Base-by-base conservation (phyloP, 2,797 vertebrate genomes). In the Enoplosus armatus region DNA sequence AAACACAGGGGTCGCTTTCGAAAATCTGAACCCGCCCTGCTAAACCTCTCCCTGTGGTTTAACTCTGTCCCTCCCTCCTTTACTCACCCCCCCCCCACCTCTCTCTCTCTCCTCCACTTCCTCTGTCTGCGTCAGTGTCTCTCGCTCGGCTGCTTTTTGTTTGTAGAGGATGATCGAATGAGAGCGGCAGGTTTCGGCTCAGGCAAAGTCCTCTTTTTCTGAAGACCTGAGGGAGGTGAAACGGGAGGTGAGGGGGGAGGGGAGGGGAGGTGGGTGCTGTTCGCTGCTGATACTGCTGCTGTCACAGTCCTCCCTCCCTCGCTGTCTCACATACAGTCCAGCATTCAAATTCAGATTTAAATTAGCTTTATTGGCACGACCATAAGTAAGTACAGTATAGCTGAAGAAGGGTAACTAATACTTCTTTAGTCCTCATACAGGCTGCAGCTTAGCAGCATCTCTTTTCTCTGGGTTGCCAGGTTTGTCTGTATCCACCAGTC, bases 271-370 rank as follows among this genome's bases (percentile, higher is more conserved):
- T 6, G 48, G 79, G 64, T 83, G 81, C 90, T 85, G 86, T 48
- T 65, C 16, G 10, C 71, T 8, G 71, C 82, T 84, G 85, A 88
- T 82, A 85, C 77, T 84, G 72, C 83, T 58, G 73, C 85, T 79
- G 85, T 87, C 87, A 85, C 72, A 53, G 53, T 24, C 63, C 51
- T 29, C 9, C 29, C 55, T 6, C 3, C 18, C 35, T 39, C 39
- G 8, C 62, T 39, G 67, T 80, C 79, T 56, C 60, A 61, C 61
- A 45, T 15, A 48, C 70, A 74, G 59, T 48, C 62, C 60, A 55
- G 67, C 54, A 75, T 74, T 84, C 72, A 60, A 67, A 83, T 77
- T 72, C 56, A 37, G 24, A 62, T 58, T 80, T n/a, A 50, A 72
- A 77, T 78, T 20, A 10, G 64, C 39, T 54, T 87, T 74, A 63